Base-by-base conservation (phyloP, 2,888 invertebrate species). In the Acanthosepion esculentum region DNA sequence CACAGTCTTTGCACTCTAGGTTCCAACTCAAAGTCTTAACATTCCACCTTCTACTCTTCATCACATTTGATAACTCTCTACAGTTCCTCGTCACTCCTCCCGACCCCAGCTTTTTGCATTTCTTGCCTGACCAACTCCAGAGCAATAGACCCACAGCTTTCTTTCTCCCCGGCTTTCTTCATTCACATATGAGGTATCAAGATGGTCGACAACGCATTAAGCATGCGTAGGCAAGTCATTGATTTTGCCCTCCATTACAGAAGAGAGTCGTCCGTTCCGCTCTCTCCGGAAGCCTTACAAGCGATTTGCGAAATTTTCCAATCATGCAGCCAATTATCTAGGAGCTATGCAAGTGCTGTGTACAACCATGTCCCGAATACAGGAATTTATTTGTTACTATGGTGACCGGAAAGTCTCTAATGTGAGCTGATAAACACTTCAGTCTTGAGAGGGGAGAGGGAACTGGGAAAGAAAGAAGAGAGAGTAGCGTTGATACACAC, bases 241-340 rank as follows among this genome's bases (percentile, higher is more conserved):
- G n/a, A 78, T 78, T 78, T 78, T 33, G 15, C 78, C n/a, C 78
- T 78, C 78, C n/a, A 78, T 78, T 78, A n/a, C 78, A 78, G 78
- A 78, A n/a, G n/a, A n/a, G 78, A 78, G n/a, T n/a, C 15, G n/a
- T 33, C n/a, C 78, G 78, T 78, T n/a, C 12, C 78, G n/a, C 33
- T n/a, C 33, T n/a, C 78, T n/a, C 78, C 33, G n/a, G 78, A 78
- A 78, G n/a, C 78, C 78, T 78, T 33, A 78, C n/a, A 78, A 78
- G 78, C 78, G 78, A 78, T 78, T 78, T 78, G 78, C n/a, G n/a
- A 78, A 78, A 78, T 78, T 33, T 78, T 33, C 78, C 78, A 78
- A 78, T 78, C 78, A 78, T 78, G 15, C 78, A n/a, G 33, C 78
- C 78, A 78, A 78, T 78, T 78, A 78, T n/a, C 78, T 33, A 78